Evolutionary conservation across 2,113 vertebrate species (phyloP), one percentile per base, ranked within the genome.

Genomic region (Balaeniceps rex): DNA sequence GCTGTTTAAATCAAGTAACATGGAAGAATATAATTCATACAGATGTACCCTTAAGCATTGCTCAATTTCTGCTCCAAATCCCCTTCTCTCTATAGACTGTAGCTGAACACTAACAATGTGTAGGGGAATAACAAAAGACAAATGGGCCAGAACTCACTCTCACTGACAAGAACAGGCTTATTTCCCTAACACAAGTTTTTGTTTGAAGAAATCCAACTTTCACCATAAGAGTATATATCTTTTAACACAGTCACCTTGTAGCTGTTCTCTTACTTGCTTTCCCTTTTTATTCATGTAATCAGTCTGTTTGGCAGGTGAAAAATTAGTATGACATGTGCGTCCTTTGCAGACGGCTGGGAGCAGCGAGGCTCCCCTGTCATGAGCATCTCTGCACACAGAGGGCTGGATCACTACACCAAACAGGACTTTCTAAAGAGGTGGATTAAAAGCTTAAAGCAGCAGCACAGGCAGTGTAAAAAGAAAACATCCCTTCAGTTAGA

Each of bases 1-100:
- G 42, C 11, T 38, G 26, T 52, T 83, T 57, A 63, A 68, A 49
- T 46, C 52, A 72, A 54, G 23, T 38, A 72, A 47, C 6, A 17
- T 12, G 19, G 26, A 12, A 12, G 51, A 82, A 70, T 33, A 29
- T 23, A 49, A 38, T 49, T 68, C 40, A 44, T 36, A 77, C 26
- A 49, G 12, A 5, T 0, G 2, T 10, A 12, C 2, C 6, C 19
- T 4, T 42, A 57, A n/a, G 14, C 33, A 58, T 51, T 34, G 34
- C 42, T 57, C 54, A 46, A 38, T 51, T 1, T 2, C 28, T 63
- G 22, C 54, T 87, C 26, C 65, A 78, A n/a, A 52, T 7, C 23
- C 29, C 8, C 19, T 72, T 61, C 47, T 11, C 34, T 42, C 31
- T 61, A 3, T 13, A 42, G 36, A 7, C 33, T 12, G 6, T 40